phyloP scores from a whole-genome alignment of 2,888 invertebrate genomes.

The Helleia helle region DNA sequence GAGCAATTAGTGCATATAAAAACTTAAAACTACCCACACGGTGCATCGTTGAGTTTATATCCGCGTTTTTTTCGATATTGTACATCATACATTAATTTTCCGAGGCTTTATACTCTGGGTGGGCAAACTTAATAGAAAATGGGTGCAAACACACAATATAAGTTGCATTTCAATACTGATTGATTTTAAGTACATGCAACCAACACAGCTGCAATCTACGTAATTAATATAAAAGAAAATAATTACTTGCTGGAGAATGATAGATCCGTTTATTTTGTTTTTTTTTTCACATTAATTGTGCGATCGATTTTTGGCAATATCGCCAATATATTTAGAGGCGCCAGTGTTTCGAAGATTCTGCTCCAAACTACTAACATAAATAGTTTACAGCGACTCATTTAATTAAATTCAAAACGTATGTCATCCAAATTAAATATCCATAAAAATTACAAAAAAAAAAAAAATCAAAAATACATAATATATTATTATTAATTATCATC shows the following conservation, averaged over 20 bases:
- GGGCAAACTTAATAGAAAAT: no score
- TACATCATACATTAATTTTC: no score
- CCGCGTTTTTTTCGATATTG: no score
- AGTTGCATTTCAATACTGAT: slow-evolving; percentile 30
- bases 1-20: neutral
- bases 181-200: slow-evolving; percentile 32
- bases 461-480: slow-evolving; percentile 17
- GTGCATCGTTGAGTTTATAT: no score
- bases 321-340: neutral
- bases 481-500: slow-evolving; percentile 11
- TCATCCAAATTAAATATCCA: slow-evolving; percentile 7
- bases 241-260: no score
- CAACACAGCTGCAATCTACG: slow-evolving; percentile 20
- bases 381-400: neutral
- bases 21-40: neutral
- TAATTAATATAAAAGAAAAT: no score
- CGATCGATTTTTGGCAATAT: neutral
- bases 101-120: no score
- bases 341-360: slow-evolving; percentile 2
- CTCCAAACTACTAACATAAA: neutral
- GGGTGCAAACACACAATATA: neutral
- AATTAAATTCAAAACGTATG: neutral
- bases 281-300: slow-evolving; percentile 6
- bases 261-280: no score
- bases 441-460: slow-evolving; percentile 15